phyloP scores from a whole-genome alignment of 2,797 vertebrate species.

The Esox lucius region DNA sequence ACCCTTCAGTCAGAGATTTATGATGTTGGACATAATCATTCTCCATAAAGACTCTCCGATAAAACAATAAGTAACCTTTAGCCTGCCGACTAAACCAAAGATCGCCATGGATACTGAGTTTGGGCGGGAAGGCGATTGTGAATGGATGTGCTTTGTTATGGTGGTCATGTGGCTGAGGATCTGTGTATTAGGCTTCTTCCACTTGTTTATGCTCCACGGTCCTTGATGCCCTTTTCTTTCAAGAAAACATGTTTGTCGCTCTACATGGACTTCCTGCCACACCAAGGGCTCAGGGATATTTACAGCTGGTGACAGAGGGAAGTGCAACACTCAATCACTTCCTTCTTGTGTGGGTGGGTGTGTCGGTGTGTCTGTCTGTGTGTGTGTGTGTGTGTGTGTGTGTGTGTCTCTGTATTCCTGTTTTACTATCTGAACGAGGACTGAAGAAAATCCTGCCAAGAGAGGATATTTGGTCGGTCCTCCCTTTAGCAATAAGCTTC shows the following conservation, averaged over 20 bases:
- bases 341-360: conserved; percentile 51
- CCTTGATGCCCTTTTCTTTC: conserved; percentile 62
- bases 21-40: not conserved
- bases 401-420: conserved; percentile 1
- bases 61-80: not conserved
- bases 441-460: too few relatives aligned
- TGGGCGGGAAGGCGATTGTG: not conserved
- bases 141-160: not conserved
- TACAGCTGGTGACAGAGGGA: conserved; percentile 55
- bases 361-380: conserved; percentile 20
- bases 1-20: not conserved
- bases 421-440: too few relatives aligned
- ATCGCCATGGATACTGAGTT: not conserved
- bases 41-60: not conserved
- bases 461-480: too few relatives aligned
- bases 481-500: not conserved
- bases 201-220: not conserved
- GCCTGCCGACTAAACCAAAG: not conserved
- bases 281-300: conserved; percentile 66
- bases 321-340: conserved; percentile 69
- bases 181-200: not conserved
- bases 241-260: conserved; percentile 66
- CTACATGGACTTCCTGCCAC: conserved; percentile 56
- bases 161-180: conserved; percentile 2
- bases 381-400: conserved; percentile 12